Percentiles rank a stretch among this genome's conserved stretches.
Conservation (phyloP, 2,113 vertebrate species). For the Baryphthengus martii region DNA sequence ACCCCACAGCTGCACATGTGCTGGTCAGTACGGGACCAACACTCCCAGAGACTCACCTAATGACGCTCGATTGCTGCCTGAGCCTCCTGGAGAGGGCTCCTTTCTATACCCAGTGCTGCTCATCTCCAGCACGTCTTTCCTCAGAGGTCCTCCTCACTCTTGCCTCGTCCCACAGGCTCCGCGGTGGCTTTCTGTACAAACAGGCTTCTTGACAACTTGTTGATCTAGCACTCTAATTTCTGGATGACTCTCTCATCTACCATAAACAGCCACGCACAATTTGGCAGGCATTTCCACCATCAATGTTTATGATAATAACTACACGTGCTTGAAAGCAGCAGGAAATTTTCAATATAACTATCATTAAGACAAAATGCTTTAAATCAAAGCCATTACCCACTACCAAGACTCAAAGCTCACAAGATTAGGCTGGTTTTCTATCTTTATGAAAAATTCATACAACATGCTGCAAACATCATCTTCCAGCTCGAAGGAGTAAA, state of each 20-base stretch:
- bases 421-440: slow-evolving; percentile 59
- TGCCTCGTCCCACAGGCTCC: background rate
- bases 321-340: slow-evolving; percentile 68
- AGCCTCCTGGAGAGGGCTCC: background rate
- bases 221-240: background rate
- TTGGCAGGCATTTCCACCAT: slow-evolving; percentile 63
- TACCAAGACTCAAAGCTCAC: slow-evolving; percentile 62
- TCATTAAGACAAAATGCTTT: slow-evolving; percentile 70
- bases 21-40: background rate
- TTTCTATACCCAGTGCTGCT: background rate
- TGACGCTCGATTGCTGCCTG: accelerated
- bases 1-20: background rate
- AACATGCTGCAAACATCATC: slow-evolving; percentile 44
- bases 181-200: background rate
- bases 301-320: slow-evolving; percentile 70
- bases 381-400: slow-evolving; percentile 72
- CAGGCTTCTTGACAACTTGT: slow-evolving; percentile 9
- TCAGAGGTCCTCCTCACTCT: background rate
- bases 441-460: slow-evolving; percentile 72
- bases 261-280: slow-evolving; percentile 52
- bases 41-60: background rate
- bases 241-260: slow-evolving; percentile 46
- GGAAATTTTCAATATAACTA: slow-evolving; percentile 67
- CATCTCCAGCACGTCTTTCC: background rate
- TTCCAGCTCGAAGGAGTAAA: slow-evolving; percentile 34